Evolutionary conservation across 2,888 invertebrate genomes (phyloP), one percentile per base, ranked within the genome.

Genomic region (Rhamnusium bicolor): DNA sequence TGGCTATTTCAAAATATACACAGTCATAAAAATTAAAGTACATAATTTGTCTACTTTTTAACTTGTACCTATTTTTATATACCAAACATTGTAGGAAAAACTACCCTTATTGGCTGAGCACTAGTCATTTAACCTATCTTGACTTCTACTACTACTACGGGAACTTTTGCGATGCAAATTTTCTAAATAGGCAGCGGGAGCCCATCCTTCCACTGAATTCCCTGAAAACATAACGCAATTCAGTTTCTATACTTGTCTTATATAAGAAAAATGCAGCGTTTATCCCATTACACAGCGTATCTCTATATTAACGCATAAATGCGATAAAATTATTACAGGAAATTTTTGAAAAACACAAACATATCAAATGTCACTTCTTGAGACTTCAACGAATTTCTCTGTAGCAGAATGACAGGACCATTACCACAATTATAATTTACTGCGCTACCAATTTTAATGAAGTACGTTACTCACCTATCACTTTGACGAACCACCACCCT

Each of bases 401-500:
- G n/a, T n/a, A n/a, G n/a, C n/a, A n/a, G n/a, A n/a, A n/a, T n/a
- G n/a, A n/a, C n/a, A n/a, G n/a, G n/a, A n/a, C n/a, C n/a, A n/a
- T n/a, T n/a, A n/a, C n/a, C n/a, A n/a, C n/a, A n/a, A n/a, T n/a
- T n/a, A n/a, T n/a, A n/a, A n/a, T n/a, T n/a, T n/a, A n/a, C 24
- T 46, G 46, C 10, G 7, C 32, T 24, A 27, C 27, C 8, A 51
- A 19, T 47, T 21, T 6, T 46, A 47, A 67, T 29, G n/a, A 49
- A 62, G 5, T 49, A 14, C 8, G 53, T 47, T 10, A 86, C 89
- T 88, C 89, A 94, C 95, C 94, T 87, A 94, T 90, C 71, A 95
- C 91, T 84, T 95, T 94, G 86, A 97, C 96, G 90, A 95, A 97
- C 97, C 97, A 98, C 98, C 98, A 98, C 81, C 98, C 97, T 81